phyloP scores from a whole-genome alignment of 2,888 invertebrate genomes.

The Notocelia uddmanniana region DNA sequence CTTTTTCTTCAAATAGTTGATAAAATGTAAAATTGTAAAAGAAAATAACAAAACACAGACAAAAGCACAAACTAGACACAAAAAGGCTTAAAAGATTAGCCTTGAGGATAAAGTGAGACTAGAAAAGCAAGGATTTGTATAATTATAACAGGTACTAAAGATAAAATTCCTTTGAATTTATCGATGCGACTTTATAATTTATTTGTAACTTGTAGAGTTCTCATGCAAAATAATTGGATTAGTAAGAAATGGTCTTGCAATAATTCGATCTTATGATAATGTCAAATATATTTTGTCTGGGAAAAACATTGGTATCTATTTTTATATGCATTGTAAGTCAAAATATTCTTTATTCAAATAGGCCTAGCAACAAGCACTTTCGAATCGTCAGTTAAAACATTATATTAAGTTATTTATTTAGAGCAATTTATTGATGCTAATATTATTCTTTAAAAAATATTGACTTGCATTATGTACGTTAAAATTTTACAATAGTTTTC shows the following conservation, averaged over 20 bases:
- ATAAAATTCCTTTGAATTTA: neutral
- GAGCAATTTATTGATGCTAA: too few relatives aligned
- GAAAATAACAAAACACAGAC: neutral
- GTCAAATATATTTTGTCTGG: too few relatives aligned
- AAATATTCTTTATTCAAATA: too few relatives aligned
- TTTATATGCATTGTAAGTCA: too few relatives aligned
- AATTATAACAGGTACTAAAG: neutral
- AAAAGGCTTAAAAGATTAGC: constrained; percentile 3
- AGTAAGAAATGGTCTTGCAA: neutral
- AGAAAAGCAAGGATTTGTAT: neutral
- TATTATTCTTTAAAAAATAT: too few relatives aligned
- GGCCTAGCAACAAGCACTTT: too few relatives aligned
- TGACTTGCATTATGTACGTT: too few relatives aligned
- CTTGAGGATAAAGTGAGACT: neutral
- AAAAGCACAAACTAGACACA: neutral
- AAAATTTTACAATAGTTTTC: too few relatives aligned
- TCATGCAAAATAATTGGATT: neutral
- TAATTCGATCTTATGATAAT: too few relatives aligned
- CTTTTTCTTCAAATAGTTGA: neutral
- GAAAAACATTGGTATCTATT: too few relatives aligned
- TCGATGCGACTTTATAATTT: neutral
- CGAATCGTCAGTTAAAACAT: too few relatives aligned
- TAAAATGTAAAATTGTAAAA: neutral
- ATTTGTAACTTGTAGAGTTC: neutral
- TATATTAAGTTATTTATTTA: too few relatives aligned